Evolutionary conservation across 2,113 vertebrate genomes (phyloP).

Genomic region (Girardinichthys multiradiatus): DNA sequence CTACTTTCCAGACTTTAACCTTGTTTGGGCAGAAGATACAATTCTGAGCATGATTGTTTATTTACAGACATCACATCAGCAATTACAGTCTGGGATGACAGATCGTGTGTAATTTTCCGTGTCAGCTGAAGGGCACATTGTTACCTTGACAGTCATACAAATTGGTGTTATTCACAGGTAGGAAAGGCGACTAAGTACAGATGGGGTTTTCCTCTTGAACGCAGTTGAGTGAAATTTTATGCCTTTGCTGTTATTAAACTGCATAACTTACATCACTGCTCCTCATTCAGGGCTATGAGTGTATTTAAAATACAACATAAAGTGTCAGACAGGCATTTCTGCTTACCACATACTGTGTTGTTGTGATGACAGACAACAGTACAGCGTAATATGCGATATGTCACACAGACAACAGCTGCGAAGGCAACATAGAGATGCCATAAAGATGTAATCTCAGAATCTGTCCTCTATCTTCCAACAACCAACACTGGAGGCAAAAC

Average conservation of each 20-base stretch:
- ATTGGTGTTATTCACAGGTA: conserved; percentile 1
- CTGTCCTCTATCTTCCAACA: conserved; percentile 15
- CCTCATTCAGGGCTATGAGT: no score
- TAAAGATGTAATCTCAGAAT: conserved; percentile 28
- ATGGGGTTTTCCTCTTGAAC: conserved; percentile 9
- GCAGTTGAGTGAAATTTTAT: neutral
- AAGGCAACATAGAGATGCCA: conserved; percentile 8
- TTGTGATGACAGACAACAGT: neutral
- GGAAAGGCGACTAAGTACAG: conserved; percentile 1
- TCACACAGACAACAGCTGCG: conserved; percentile 1
- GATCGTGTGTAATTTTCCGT: conserved; percentile 24
- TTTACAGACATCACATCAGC: conserved; percentile 34
- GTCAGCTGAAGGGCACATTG: conserved; percentile 12
- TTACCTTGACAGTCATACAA: conserved; percentile 3
- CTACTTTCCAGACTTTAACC: conserved; percentile 33
- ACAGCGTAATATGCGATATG: neutral
- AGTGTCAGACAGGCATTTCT: no score
- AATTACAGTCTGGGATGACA: conserved; percentile 24
- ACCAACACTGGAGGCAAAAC: conserved; percentile 25
- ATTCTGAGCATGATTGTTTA: conserved; percentile 16
- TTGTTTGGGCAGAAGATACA: conserved; percentile 19
- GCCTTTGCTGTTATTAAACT: conserved; percentile 14
- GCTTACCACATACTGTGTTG: neutral
- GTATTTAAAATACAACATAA: neutral
- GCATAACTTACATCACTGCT: neutral